These are phyloP conservation scores for Triplophysa siluroides DNA, from an alignment of 2,113 vertebrate species.

Conservation along the genomic window DNA sequence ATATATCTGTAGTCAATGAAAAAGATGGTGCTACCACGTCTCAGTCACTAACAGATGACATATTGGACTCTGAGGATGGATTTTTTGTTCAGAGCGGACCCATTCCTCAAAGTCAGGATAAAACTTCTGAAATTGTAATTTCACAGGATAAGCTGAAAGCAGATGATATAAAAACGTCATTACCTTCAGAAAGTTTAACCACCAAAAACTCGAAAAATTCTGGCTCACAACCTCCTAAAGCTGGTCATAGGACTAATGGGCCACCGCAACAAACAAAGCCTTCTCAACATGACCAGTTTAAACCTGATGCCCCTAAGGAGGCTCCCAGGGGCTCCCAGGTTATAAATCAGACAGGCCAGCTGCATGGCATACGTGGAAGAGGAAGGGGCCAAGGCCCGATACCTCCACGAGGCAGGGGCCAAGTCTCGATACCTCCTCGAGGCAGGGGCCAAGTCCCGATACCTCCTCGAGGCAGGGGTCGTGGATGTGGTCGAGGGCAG, in stretches of 20 bases:
- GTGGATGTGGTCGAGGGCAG: slow-evolving; percentile 62
- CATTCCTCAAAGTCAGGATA: slow-evolving; percentile 72
- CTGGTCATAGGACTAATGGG: slow-evolving; percentile 59
- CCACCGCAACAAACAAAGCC: slow-evolving; percentile 71
- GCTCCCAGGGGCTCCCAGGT: slow-evolving; percentile 53
- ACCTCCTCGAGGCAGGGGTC: slow-evolving; percentile 53
- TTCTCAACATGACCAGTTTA: slow-evolving; percentile 70
- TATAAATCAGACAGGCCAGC: slow-evolving; percentile 56
- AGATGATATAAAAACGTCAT: slow-evolving; percentile 44
- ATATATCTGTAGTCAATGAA: slow-evolving; percentile 42
- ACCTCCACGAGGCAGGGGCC: too few relatives aligned
- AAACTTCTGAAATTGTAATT: slow-evolving; percentile 10
- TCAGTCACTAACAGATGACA: slow-evolving; percentile 66
- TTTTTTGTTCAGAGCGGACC: slow-evolving; percentile 77
- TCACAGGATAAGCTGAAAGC: slow-evolving; percentile 45
- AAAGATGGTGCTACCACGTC: background rate
- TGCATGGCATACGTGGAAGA: slow-evolving; percentile 51
- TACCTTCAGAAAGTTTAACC: slow-evolving; percentile 7
- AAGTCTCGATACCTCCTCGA: too few relatives aligned
- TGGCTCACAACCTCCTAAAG: slow-evolving; percentile 42
- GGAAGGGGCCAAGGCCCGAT: slow-evolving; percentile 24
- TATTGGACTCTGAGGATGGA: slow-evolving; percentile 60
- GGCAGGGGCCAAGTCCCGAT: too few relatives aligned
- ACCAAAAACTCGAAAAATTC: slow-evolving; percentile 48
- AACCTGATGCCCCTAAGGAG: slow-evolving; percentile 68